Evolutionary conservation across 2,113 vertebrate genomes (phyloP).

Genomic region (Loxodonta africana): DNA sequence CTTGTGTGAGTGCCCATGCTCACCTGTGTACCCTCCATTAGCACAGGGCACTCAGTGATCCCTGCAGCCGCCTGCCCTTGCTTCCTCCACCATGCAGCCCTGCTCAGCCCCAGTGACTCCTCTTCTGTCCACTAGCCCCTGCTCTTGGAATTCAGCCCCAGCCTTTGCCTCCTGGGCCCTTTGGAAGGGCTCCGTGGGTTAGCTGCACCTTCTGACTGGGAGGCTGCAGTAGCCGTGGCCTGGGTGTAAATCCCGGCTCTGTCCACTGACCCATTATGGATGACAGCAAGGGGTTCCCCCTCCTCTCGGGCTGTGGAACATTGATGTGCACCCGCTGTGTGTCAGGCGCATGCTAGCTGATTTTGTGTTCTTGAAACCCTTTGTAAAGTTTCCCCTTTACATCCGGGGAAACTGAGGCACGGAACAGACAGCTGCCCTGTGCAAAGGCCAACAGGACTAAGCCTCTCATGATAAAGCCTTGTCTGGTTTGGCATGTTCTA

Average conservation of each 20-base stretch:
- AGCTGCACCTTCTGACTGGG: neutral
- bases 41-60: neutral
- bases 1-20: slow-evolving; percentile 87
- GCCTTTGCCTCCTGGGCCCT: neutral
- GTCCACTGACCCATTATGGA: neutral
- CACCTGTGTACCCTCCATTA: rapidly evolving
- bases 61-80: no score
- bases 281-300: neutral
- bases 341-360: rapidly evolving
- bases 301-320: neutral
- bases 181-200: neutral
- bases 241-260: neutral
- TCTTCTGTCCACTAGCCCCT: neutral
- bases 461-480: neutral
- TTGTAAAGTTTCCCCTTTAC: neutral
- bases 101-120: neutral
- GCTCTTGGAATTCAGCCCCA: neutral
- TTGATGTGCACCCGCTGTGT: neutral
- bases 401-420: neutral
- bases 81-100: neutral
- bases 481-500: rapidly evolving
- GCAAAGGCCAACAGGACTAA: neutral
- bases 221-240: neutral
- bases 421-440: neutral
- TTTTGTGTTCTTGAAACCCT: neutral